Evolutionary conservation across 2,797 vertebrate species (phyloP).

Genomic region (Basileuterus tristriatus): DNA sequence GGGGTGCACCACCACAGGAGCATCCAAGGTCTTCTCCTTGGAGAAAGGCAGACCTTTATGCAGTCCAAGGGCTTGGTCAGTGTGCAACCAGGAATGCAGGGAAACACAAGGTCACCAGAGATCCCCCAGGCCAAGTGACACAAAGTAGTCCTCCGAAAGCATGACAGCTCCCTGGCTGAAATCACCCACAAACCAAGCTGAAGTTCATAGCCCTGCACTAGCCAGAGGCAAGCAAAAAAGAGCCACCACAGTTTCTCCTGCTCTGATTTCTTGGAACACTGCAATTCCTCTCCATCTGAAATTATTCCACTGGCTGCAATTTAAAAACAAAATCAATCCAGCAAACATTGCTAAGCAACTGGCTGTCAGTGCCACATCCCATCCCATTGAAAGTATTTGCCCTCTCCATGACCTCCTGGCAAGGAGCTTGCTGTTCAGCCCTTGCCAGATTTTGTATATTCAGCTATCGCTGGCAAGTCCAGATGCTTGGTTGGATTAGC

Average conservation of each 20-base stretch:
- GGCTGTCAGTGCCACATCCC: background rate
- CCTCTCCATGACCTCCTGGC: constrained; percentile 20
- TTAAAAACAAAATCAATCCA: constrained; percentile 26
- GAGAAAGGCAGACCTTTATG: background rate
- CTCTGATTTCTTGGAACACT: background rate
- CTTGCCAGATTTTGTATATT: constrained; percentile 6
- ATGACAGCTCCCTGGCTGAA: background rate
- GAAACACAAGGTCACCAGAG: background rate
- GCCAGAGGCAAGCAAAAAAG: background rate
- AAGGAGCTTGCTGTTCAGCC: background rate
- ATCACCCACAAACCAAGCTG: background rate
- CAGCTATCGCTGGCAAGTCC: background rate
- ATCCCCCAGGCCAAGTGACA: background rate
- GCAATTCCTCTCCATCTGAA: background rate
- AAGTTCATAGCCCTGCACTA: background rate
- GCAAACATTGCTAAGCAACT: constrained; percentile 56
- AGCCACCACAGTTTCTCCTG: background rate
- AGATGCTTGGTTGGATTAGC: background rate
- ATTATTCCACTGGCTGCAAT: constrained; percentile 1
- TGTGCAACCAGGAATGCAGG: background rate
- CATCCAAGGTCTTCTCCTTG: background rate
- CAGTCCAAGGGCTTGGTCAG: background rate
- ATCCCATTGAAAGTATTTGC: background rate
- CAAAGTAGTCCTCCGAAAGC: background rate
- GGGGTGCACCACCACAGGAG: background rate